Conservation (phyloP, 2,113 vertebrate genomes). For the Serilophus lunatus region DNA sequence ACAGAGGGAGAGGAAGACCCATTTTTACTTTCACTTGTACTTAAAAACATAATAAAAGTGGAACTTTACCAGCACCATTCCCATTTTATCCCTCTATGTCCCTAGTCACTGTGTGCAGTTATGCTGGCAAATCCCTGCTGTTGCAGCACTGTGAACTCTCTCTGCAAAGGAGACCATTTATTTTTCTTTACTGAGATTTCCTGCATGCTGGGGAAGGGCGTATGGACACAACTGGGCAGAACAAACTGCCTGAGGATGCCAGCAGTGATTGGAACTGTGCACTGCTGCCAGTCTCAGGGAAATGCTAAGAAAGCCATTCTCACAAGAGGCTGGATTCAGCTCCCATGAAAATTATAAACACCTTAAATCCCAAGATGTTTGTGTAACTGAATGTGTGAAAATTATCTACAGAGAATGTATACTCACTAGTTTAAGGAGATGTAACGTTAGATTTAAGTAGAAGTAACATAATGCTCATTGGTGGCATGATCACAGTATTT, state of each 20-base stretch:
- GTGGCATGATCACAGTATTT: background rate
- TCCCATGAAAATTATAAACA: background rate
- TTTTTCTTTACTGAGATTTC: background rate
- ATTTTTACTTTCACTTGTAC: background rate
- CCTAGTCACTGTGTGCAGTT: background rate
- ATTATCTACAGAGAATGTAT: background rate
- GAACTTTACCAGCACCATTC: background rate
- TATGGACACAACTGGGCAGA: background rate
- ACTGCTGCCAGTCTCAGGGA: background rate
- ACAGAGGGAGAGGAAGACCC: background rate
- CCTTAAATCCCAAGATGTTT: background rate
- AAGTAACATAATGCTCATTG: background rate
- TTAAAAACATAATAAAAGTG: background rate
- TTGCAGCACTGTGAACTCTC: background rate
- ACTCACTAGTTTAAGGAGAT: background rate
- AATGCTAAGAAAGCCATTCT: background rate
- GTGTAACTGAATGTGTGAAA: background rate
- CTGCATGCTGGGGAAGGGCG: background rate
- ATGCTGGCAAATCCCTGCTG: accelerated
- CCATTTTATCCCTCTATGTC: background rate
- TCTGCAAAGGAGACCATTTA: background rate
- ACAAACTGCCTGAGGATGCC: background rate
- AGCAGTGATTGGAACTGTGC: background rate
- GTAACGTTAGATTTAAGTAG: background rate
- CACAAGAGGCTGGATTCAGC: background rate